Evolutionary conservation across 53 echinoderm and acorn worm species (phyloP).

Genomic region (Echinarachnius parma): DNA sequence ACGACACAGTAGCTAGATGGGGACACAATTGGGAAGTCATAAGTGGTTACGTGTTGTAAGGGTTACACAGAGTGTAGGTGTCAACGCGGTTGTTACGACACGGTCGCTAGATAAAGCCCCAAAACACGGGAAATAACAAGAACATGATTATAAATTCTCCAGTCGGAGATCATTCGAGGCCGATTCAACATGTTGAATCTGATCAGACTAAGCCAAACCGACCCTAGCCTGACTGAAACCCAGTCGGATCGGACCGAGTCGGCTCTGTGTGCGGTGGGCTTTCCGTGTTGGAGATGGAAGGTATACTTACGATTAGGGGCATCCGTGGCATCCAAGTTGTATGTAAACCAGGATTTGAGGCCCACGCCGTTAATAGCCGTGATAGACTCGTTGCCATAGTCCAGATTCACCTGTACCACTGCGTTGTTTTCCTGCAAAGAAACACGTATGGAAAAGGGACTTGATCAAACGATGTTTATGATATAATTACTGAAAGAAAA

Average conservation of each 20-base stretch:
- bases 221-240: background rate
- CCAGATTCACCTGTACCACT: conserved; percentile 9
- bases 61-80: background rate
- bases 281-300: too few relatives aligned
- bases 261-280: too few relatives aligned
- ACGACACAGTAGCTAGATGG: background rate
- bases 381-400: conserved; percentile 8
- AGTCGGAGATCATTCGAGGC: too few relatives aligned
- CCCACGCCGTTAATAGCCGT: conserved; percentile 12
- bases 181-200: too few relatives aligned
- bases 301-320: conserved; percentile 15
- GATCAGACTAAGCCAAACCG: too few relatives aligned
- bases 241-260: too few relatives aligned
- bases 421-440: conserved; percentile 24
- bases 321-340: conserved; percentile 13
- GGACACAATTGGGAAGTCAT: background rate
- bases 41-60: background rate
- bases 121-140: too few relatives aligned
- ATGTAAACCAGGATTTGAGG: background rate
- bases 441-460: too few relatives aligned
- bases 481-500: too few relatives aligned
- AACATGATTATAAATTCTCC: too few relatives aligned
- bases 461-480: too few relatives aligned
- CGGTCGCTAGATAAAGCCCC: background rate
- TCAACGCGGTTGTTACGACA: too few relatives aligned